Conservation (phyloP, 1,140 invertebrate genomes). For the Frieseomelitta varia region DNA sequence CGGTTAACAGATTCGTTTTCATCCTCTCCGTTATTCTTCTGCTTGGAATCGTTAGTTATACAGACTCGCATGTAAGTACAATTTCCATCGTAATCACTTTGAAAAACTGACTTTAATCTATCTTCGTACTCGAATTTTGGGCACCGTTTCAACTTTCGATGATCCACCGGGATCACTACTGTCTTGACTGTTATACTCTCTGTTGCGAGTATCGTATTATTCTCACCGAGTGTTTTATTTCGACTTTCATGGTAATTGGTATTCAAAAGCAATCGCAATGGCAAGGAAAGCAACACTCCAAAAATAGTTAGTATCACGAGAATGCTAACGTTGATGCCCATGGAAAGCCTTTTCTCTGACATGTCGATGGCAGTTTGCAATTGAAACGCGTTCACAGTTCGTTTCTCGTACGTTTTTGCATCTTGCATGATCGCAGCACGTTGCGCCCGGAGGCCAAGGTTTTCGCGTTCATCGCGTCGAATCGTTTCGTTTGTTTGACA, state of each 20-base stretch:
- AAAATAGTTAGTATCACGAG: slow-evolving; percentile 72
- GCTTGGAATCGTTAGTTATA: neutral
- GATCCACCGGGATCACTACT: slow-evolving; percentile 57
- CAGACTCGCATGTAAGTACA: slow-evolving; percentile 57
- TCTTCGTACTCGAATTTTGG: slow-evolving; percentile 66
- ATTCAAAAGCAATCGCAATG: slow-evolving; percentile 70
- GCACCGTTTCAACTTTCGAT: slow-evolving; percentile 68
- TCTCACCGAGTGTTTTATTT: slow-evolving; percentile 32
- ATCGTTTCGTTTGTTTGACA: neutral
- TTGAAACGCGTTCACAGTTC: neutral
- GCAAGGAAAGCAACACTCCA: slow-evolving; percentile 70
- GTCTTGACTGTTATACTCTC: neutral
- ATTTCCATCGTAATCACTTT: slow-evolving; percentile 74
- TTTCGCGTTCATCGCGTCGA: neutral
- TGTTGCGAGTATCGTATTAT: neutral
- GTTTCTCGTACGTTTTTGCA: slow-evolving; percentile 4
- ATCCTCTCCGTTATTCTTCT: neutral
- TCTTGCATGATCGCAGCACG: neutral
- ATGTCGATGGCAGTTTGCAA: slow-evolving; percentile 21
- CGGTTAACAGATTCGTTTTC: neutral
- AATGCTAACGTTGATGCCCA: slow-evolving; percentile 75
- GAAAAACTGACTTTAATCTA: slow-evolving; percentile 60
- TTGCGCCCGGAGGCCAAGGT: too few relatives aligned
- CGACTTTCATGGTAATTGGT: slow-evolving; percentile 61
- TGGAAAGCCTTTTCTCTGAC: slow-evolving; percentile 65